Conservation (phyloP, 2,113 vertebrate species). For the Phaethornis superciliosus region DNA sequence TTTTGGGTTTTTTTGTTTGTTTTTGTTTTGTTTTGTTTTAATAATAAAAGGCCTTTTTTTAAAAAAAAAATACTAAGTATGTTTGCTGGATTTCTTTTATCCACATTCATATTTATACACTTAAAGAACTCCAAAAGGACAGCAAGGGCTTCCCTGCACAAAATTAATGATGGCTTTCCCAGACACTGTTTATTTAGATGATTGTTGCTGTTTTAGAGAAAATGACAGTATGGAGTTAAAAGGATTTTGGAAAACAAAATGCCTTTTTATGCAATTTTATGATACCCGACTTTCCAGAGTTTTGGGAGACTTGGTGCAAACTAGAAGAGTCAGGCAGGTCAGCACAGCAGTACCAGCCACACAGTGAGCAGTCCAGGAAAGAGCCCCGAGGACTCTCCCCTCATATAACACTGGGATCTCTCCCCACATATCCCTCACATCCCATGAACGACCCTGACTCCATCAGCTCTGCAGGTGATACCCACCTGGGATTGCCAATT, state of each 20-base stretch:
- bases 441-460: not conserved
- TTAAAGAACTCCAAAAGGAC: not conserved
- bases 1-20: no score
- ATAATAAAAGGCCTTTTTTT: not conserved
- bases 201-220: not conserved
- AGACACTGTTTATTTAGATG: not conserved
- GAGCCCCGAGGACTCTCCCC: not conserved
- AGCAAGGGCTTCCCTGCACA: not conserved
- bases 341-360: not conserved
- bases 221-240: not conserved
- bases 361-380: not conserved
- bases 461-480: not conserved
- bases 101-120: not conserved
- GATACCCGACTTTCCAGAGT: not conserved
- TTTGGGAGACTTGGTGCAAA: not conserved
- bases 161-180: not conserved
- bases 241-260: not conserved
- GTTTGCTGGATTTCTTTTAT: not conserved
- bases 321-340: not conserved
- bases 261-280: not conserved
- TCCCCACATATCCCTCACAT: not conserved
- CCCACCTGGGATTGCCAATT: not conserved
- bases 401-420: not conserved
- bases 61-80: not conserved
- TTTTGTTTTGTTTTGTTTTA: not conserved